These are phyloP conservation scores for Leucopsar rothschildi DNA, from an alignment of 2,113 vertebrate species.

Conservation along the genomic window DNA sequence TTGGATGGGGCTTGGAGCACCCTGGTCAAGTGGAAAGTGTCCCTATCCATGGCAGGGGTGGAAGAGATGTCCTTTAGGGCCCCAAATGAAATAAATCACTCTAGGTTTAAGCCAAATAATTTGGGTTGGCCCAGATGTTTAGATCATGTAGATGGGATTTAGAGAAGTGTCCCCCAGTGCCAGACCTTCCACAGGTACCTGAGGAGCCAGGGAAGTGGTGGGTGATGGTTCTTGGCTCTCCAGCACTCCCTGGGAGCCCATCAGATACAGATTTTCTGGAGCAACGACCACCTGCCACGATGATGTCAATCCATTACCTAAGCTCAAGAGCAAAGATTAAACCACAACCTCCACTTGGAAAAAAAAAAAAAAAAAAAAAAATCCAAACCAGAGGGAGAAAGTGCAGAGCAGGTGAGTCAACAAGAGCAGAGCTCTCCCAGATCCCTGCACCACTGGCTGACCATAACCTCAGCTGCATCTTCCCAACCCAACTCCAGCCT, in stretches of 20 bases:
- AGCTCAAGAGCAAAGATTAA: not conserved
- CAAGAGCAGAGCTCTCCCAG: not conserved
- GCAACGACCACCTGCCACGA: rapidly evolving
- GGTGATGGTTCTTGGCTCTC: not conserved
- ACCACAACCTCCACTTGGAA: not conserved
- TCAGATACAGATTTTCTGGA: not conserved
- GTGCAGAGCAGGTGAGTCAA: not conserved
- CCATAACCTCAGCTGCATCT: not conserved
- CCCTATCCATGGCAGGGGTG: not conserved
- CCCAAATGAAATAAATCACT: not conserved
- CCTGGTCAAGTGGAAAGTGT: not conserved
- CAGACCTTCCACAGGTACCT: not conserved
- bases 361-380: too few species aligned
- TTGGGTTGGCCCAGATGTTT: not conserved
- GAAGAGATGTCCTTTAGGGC: not conserved
- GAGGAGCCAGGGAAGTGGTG: not conserved
- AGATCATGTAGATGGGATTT: not conserved
- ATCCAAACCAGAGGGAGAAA: not conserved
- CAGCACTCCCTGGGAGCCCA: not conserved
- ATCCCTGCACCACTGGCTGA: not conserved
- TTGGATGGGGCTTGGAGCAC: not conserved
- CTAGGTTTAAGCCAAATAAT: not conserved
- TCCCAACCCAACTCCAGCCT: not conserved
- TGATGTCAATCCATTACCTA: not conserved
- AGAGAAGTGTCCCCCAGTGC: not conserved